A percentile compares a stretch with the other conserved stretches of the same genome.
Conservation (phyloP, 2,888 invertebrate species). For the Neocrepidodera transversa region DNA sequence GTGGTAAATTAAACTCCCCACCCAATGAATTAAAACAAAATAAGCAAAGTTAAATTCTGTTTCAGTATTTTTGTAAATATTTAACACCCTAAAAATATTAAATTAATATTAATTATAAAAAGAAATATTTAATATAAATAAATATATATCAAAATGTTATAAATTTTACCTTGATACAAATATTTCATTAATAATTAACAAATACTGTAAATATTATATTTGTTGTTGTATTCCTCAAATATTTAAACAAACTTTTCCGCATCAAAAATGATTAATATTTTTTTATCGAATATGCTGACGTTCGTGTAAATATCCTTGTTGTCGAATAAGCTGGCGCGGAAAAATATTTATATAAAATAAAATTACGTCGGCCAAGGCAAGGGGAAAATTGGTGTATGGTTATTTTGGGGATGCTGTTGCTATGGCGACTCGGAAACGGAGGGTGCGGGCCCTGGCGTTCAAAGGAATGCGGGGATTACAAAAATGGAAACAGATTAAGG, state of each 20-base stretch:
- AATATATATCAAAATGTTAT: too few relatives aligned
- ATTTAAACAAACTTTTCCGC: neutral
- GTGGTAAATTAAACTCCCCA: too few relatives aligned
- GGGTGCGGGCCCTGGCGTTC: constrained; percentile 44
- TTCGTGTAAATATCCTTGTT: constrained; percentile 21
- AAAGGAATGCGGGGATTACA: constrained; percentile 58
- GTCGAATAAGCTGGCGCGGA: constrained; percentile 31
- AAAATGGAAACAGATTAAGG: constrained; percentile 60
- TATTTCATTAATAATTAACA: too few relatives aligned
- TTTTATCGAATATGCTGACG: constrained; percentile 14
- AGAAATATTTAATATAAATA: too few relatives aligned
- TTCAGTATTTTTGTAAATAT: too few relatives aligned
- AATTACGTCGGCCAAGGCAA: constrained; percentile 47
- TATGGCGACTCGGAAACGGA: constrained; percentile 43
- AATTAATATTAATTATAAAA: too few relatives aligned
- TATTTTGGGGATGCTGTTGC: constrained; percentile 48
- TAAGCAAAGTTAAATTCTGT: too few relatives aligned
- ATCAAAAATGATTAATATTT: too few relatives aligned
- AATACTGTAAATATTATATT: too few relatives aligned
- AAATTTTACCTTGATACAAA: too few relatives aligned
- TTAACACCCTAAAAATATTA: too few relatives aligned
- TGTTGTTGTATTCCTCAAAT: neutral
- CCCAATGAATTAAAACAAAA: too few relatives aligned
- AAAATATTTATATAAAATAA: constrained; percentile 48
- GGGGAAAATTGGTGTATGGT: constrained; percentile 46